Conservation (phyloP, 2,113 vertebrate species). For the Nothobranchius kuhntae region DNA sequence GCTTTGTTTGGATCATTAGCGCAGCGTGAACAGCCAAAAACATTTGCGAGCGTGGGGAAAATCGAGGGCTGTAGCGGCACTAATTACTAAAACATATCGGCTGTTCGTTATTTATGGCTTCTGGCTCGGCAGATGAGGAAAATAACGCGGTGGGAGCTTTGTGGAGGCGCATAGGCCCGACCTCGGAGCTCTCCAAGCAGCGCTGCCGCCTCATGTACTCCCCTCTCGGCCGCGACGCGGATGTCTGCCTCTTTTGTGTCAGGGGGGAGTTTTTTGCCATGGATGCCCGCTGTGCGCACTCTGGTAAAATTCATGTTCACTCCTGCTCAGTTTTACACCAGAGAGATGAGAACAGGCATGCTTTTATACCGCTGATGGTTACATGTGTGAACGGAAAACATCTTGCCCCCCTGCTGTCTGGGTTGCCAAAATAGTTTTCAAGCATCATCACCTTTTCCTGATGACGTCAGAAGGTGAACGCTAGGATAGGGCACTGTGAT, state of each 20-base stretch:
- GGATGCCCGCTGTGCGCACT: conserved; percentile 79
- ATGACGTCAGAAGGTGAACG: neutral
- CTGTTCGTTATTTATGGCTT: conserved; percentile 61
- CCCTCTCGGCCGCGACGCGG: conserved; percentile 63
- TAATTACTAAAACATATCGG: conserved; percentile 27
- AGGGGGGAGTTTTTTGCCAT: conserved; percentile 76
- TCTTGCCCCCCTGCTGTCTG: conserved; percentile 19
- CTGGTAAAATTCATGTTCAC: conserved; percentile 53
- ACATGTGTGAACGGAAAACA: neutral
- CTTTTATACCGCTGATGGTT: too few species aligned
- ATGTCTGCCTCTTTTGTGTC: conserved; percentile 77
- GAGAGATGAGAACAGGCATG: neutral
- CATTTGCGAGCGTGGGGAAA: conserved; percentile 27
- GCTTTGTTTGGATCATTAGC: conserved; percentile 36
- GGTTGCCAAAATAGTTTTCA: neutral
- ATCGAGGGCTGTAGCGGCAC: conserved; percentile 1
- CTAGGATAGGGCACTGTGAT: conserved; percentile 10
- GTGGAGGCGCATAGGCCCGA: conserved; percentile 73
- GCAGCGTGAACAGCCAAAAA: conserved; percentile 13
- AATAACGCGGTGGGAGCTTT: conserved; percentile 39
- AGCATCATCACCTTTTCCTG: neutral
- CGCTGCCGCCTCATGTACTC: conserved; percentile 74
- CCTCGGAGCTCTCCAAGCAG: conserved; percentile 68
- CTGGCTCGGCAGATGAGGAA: conserved; percentile 51
- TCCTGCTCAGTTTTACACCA: neutral